Base-by-base conservation (phyloP, 2,888 invertebrate species). In the Doris montereyensis region DNA sequence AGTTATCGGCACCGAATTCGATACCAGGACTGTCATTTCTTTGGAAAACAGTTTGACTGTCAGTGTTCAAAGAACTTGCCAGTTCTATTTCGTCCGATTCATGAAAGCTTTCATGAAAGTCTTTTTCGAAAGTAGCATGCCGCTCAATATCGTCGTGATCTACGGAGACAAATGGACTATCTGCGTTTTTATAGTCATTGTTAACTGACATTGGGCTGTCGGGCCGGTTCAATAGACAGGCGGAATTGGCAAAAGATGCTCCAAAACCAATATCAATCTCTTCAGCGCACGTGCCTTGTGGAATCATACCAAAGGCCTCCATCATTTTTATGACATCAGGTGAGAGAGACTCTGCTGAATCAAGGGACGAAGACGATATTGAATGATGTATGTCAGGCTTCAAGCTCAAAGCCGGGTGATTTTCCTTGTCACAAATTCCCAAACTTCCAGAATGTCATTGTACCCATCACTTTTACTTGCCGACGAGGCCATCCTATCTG, bases 371-470 rank as follows among this genome's bases (percentile, higher is more conserved):
- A 52, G 52, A 72, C 2, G 78, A 78, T 0, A 35, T 58, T 26
- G 30, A 60, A 24, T n/a, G n/a, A n/a, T 77, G 77, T n/a, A 58
- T 70, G 72, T 78, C 73, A 21, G 52, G 26, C 5, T 28, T 71
- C 3, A 32, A 30, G 24, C 30, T 17, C 10, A 26, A 34, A 34
- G 65, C 62, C 2, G 21, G 67, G 17, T 32, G 62, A 17, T 26
- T 52, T 1, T 2, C 1, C 5, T 72, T 32, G 10, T 68, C 78
- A 65, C 52, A 30, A 3, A 78, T 78, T 13, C 78, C 78, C 52
- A 78, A 78, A 78, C 78, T 52, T 78, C 78, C 21, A 78, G 28
- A 72, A 78, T 78, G n/a, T 78, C 78, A 32, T 78, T 72, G 65
- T 72, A 73, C n/a, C 78, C 73, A 52, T 78, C 78, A 30, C 78